Percentiles rank a stretch among this genome's conserved stretches.
These are phyloP conservation scores for Microcebus griseorufus DNA, from an alignment of 2,113 vertebrate genomes.

Conservation along the genomic window DNA sequence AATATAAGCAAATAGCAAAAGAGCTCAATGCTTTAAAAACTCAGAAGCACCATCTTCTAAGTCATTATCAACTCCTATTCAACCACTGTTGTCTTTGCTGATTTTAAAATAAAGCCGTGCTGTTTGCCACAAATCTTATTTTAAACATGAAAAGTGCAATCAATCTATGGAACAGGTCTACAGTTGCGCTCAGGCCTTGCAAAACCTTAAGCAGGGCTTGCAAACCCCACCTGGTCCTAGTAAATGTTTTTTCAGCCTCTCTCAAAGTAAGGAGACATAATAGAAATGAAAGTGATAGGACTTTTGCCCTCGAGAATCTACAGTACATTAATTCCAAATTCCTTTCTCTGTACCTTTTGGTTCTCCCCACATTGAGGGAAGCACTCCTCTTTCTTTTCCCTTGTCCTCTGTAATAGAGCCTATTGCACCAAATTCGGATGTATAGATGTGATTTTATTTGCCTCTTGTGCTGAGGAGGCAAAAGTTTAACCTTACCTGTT, in stretches of 20 bases:
- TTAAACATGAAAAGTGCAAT: constrained; percentile 28
- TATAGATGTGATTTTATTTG: not conserved
- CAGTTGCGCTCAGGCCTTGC: not conserved
- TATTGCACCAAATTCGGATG: not conserved
- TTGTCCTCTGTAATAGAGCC: not conserved
- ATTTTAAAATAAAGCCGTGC: constrained; percentile 41
- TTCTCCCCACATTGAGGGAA: not conserved
- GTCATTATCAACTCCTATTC: not conserved
- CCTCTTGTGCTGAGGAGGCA: not conserved
- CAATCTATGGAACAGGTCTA: not conserved
- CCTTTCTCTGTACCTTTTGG: not conserved
- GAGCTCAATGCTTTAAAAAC: constrained; percentile 32
- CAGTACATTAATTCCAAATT: not conserved
- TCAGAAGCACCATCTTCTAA: not conserved
- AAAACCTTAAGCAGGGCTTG: not conserved
- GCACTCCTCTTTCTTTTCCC: not conserved
- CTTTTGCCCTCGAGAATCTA: not conserved
- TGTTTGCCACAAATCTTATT: not conserved
- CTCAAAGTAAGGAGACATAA: not conserved
- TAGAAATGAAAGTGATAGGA: not conserved
- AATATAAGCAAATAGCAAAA: constrained; percentile 10
- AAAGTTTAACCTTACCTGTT: not conserved
- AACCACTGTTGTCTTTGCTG: not conserved
- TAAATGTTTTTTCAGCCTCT: not conserved
- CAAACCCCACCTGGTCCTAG: not conserved